A percentile compares a stretch with the other conserved stretches of the same genome.
Conservation (phyloP, 2,797 vertebrate species). For the Erpetoichthys calabaricus region DNA sequence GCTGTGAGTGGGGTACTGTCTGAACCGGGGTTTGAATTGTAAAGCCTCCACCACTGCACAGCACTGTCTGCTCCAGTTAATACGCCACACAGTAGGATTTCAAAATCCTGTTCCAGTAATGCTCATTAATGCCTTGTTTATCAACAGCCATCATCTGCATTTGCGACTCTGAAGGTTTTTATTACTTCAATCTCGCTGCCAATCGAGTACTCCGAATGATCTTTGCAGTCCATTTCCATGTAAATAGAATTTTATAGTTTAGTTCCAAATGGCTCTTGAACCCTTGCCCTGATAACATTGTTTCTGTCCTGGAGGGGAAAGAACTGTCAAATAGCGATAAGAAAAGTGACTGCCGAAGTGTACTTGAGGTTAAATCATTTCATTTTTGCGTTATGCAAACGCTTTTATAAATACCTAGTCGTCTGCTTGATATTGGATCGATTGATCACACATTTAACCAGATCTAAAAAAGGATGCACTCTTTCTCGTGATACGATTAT, state of each 20-base stretch:
- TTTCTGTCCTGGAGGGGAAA: constrained; percentile 31
- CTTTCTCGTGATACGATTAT: too few species aligned
- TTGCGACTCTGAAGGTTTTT: too few species aligned
- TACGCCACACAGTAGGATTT: too few species aligned
- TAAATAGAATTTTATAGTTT: background rate
- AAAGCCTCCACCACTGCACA: too few species aligned
- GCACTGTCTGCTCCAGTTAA: too few species aligned
- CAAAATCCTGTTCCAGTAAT: too few species aligned
- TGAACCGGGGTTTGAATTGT: too few species aligned
- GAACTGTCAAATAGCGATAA: constrained; percentile 39
- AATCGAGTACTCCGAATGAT: background rate
- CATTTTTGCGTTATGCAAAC: background rate
- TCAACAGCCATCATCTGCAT: too few species aligned
- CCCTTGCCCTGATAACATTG: constrained; percentile 40
- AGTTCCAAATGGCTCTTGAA: constrained; percentile 28
- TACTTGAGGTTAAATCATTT: constrained; percentile 25
- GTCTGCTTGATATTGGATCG: constrained; percentile 14
- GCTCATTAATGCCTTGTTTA: too few species aligned
- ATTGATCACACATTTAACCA: too few species aligned
- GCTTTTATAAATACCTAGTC: constrained; percentile 1
- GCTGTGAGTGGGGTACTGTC: too few species aligned
- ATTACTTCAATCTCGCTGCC: background rate
- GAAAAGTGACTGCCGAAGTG: constrained; percentile 33
- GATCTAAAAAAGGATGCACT: too few species aligned
- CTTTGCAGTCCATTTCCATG: background rate